phyloP scores from a whole-genome alignment of 2,888 invertebrate species.

The Drosophila subquinaria region DNA sequence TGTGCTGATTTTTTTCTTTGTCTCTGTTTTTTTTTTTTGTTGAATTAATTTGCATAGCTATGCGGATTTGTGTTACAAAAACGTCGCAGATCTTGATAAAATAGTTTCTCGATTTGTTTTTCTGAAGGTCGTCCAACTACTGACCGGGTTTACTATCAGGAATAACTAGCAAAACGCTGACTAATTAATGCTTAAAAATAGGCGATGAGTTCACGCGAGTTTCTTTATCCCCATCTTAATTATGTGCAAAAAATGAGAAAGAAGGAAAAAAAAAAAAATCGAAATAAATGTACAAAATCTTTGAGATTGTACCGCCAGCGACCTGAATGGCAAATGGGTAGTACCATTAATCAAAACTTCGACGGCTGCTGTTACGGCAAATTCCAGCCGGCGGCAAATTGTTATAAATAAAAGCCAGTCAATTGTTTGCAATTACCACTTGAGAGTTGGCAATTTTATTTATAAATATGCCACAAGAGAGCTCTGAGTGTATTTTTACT shows the following conservation, averaged over 20 bases:
- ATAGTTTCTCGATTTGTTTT: constrained; percentile 44
- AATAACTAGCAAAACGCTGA: constrained; percentile 37
- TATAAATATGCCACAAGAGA: constrained; percentile 54
- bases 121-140: constrained; percentile 75
- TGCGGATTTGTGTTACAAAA: constrained; percentile 75
- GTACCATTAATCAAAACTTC: constrained; percentile 70
- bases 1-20: constrained; percentile 67
- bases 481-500: constrained; percentile 30
- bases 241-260: constrained; percentile 42
- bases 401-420: constrained; percentile 67
- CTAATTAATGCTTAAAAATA: constrained; percentile 67
- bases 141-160: constrained; percentile 48
- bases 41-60: constrained; percentile 73
- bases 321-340: constrained; percentile 51
- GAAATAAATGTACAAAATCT: constrained; percentile 37
- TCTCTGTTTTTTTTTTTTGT: constrained; percentile 17
- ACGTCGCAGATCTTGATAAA: constrained; percentile 42
- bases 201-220: constrained; percentile 71
- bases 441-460: constrained; percentile 38
- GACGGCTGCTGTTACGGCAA: constrained; percentile 37
- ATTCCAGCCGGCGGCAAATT: constrained; percentile 52
- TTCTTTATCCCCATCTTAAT: constrained; percentile 44
- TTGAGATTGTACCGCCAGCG: constrained; percentile 46
- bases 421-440: constrained; percentile 50
- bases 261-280: constrained; percentile 6